phyloP scores from a whole-genome alignment of 1,140 invertebrate genomes.

The Apocrypta bakeri region DNA sequence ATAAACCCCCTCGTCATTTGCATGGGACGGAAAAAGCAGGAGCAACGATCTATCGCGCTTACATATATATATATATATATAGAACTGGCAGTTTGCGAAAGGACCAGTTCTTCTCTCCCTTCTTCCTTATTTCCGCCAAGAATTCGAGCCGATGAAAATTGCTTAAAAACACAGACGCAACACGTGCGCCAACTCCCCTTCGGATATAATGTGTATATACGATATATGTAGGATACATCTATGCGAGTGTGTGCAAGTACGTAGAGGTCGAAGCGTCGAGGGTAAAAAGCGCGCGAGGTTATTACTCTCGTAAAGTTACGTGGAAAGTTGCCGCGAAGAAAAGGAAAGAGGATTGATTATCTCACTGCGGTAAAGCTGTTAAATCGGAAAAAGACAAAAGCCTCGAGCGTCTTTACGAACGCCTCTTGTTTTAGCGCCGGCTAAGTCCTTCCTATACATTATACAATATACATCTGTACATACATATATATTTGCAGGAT shows the following conservation, averaged over 20 bases:
- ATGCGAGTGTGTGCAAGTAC: neutral
- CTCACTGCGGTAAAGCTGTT: neutral
- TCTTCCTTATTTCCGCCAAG: neutral
- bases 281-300: conserved; percentile 21
- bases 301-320: conserved; percentile 12
- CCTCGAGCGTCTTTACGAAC: neutral
- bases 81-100: neutral
- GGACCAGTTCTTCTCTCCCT: neutral
- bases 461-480: too few relatives aligned
- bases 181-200: too few relatives aligned
- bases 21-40: conserved; percentile 4
- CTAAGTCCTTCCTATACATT: too few relatives aligned
- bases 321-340: neutral
- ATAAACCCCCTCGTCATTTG: conserved; percentile 29
- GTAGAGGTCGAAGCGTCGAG: neutral
- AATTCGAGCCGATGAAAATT: neutral
- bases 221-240: too few relatives aligned
- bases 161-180: conserved; percentile 20
- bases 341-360: conserved; percentile 33
- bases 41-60: neutral
- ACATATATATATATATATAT: neutral
- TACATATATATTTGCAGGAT: too few relatives aligned
- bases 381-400: too few relatives aligned
- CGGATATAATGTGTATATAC: neutral
- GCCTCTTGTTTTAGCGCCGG: neutral